phyloP scores from a whole-genome alignment of 64 coral and sea anemone genomes.

The Platygyra sinensis region DNA sequence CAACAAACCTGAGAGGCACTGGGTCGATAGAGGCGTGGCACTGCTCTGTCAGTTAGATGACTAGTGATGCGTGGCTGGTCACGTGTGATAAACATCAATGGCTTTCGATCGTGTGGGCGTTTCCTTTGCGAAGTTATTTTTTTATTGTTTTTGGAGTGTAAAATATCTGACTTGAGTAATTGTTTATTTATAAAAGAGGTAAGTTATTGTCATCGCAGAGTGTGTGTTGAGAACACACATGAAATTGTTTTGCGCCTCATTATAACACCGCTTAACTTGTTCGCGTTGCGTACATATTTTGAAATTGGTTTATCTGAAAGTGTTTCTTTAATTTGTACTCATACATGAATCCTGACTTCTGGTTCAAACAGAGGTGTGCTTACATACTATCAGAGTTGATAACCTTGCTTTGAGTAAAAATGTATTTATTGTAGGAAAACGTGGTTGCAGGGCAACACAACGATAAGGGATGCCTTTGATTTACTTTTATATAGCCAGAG shows the following conservation, averaged over 20 bases:
- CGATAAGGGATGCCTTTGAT: no score
- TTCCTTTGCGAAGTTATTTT: neutral
- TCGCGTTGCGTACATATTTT: neutral
- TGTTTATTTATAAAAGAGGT: constrained; percentile 12
- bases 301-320: neutral
- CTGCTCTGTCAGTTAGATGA: constrained; percentile 95
- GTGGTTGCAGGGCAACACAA: no score
- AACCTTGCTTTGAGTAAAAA: no score
- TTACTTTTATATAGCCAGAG: no score
- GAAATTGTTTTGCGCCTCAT: neutral
- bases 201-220: no score
- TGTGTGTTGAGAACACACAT: neutral
- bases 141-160: neutral
- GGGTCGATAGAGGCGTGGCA: constrained; percentile 97
- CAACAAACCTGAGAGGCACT: constrained; percentile 84
- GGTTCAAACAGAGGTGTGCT: no score
- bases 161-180: neutral
- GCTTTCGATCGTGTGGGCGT: neutral
- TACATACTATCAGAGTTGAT: no score
- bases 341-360: neutral
- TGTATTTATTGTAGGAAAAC: no score
- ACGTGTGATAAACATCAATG: no score
- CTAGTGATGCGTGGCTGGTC: constrained; percentile 15
- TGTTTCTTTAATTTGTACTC: neutral
- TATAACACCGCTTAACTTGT: neutral